Conservation (phyloP, 1,140 invertebrate species). For the Drosophila rhopaloa region DNA sequence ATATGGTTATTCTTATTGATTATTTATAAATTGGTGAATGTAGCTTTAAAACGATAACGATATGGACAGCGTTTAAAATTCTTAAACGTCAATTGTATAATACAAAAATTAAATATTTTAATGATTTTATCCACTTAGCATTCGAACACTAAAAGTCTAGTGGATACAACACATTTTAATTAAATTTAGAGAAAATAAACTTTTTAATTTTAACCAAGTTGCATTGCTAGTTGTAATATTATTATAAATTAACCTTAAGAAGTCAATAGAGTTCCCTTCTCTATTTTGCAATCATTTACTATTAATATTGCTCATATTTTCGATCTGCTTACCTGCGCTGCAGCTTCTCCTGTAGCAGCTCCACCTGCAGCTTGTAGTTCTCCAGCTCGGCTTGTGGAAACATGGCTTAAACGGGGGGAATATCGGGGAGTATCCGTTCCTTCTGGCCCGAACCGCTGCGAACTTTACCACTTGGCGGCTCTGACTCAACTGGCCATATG, state of each 20-base stretch:
- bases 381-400: constrained; percentile 80
- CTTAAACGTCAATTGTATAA: too few relatives aligned
- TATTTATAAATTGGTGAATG: not conserved
- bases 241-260: too few relatives aligned
- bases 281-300: too few relatives aligned
- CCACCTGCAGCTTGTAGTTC: constrained; percentile 83
- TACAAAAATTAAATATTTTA: not conserved
- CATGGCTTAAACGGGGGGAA: constrained; percentile 45
- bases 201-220: too few relatives aligned
- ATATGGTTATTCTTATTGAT: not conserved
- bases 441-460: constrained; percentile 1
- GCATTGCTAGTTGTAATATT: too few relatives aligned
- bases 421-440: constrained; percentile 1
- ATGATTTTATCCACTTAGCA: not conserved
- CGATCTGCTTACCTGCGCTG: constrained; percentile 67
- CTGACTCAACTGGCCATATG: constrained; percentile 50
- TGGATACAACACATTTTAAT: too few relatives aligned
- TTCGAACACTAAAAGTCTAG: not conserved
- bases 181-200: too few relatives aligned
- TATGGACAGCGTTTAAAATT: too few relatives aligned
- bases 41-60: not conserved
- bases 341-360: constrained; percentile 79
- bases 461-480: constrained; percentile 30
- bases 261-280: too few relatives aligned
- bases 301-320: not conserved